Evolutionary conservation across 2,888 invertebrate genomes (phyloP), one percentile per base, ranked within the genome.

Genomic region (Agrotis puta): DNA sequence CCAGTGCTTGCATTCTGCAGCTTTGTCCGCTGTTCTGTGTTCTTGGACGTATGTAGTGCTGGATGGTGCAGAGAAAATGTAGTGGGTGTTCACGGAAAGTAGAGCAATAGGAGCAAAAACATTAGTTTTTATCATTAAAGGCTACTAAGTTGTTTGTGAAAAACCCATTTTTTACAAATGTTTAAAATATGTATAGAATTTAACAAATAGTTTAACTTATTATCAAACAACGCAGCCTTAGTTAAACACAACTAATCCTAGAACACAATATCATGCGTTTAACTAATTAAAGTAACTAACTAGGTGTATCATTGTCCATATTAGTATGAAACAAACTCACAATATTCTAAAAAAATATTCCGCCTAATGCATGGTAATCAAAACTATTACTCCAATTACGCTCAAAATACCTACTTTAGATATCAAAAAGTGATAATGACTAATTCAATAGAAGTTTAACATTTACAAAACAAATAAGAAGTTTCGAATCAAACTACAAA

Each of bases 1-100:
- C 95, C 95, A 95, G 93, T 92, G 94, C 94, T 87, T 95, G 95
- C 95, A 95, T 93, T 93, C 93, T 95, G 95, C 95, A 94, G 90
- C 92, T 91, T 88, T 91, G 91, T 89, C 91, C 91, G 86, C 77
- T 88, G 88, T 83, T 87, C 90, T 75, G 71, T 77, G 75, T 62
- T 66, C 43, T 6, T 22, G 3, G 66, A 63, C 56, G 83, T 74
- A 3, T 64, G 7, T 22, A 9, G 3, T 69, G 43, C 91, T 92
- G 69, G 92, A 92, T 85, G 80, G 64, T 83, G 77, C 83, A 74
- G 33, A 63, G 7, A 22, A 72, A 47, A 39, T 24, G 14, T 2
- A 1, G 22, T 3, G 33, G 18, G 13, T 5, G n/a, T n/a, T 33
- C n/a, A n/a, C 33, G n/a, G n/a, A 33, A 33, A 33, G 6, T n/a